phyloP scores from a whole-genome alignment of 2,113 vertebrate genomes.

The Alethe castanea region DNA sequence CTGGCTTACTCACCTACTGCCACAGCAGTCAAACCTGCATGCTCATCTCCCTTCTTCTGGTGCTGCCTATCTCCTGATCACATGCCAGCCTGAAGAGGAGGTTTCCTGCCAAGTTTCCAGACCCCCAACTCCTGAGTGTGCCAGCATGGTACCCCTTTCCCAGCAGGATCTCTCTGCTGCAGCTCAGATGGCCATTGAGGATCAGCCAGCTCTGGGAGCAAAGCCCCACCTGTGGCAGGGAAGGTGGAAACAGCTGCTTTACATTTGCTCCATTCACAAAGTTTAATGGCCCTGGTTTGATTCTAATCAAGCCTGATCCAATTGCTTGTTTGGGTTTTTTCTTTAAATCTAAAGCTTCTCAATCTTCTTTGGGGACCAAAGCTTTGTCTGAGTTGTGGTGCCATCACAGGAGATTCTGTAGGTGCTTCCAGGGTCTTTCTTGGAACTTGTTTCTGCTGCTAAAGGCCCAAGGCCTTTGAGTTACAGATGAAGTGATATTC shows the following conservation, averaged over 20 bases:
- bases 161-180: neutral
- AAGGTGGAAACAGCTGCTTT: neutral
- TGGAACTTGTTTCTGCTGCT: neutral
- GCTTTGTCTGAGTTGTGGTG: neutral
- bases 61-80: neutral
- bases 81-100: neutral
- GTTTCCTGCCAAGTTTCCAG: neutral
- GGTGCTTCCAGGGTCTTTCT: neutral
- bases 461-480: neutral
- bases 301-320: neutral
- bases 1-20: neutral
- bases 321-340: neutral
- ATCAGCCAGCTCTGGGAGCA: neutral
- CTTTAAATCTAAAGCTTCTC: neutral
- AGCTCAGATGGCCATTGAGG: neutral
- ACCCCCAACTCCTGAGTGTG: neutral
- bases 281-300: neutral
- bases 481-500: neutral
- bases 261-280: neutral
- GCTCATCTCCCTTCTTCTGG: neutral
- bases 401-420: neutral
- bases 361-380: neutral
- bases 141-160: rapidly evolving
- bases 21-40: neutral
- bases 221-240: neutral